Evolutionary conservation across 2,797 vertebrate genomes (phyloP).

Genomic region (Cirrhinus mrigala): DNA sequence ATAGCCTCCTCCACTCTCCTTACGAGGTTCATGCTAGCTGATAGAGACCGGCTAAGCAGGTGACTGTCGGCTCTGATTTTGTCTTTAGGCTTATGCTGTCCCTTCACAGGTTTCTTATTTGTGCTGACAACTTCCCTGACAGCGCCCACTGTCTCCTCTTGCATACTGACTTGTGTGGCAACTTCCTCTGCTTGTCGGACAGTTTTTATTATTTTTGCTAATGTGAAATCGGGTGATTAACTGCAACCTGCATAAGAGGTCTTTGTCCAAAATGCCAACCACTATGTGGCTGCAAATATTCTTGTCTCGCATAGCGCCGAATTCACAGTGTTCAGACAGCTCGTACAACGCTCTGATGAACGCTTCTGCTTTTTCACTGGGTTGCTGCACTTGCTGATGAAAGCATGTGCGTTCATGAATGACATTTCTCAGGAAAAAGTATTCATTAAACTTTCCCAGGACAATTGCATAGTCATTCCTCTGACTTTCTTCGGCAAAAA

Average conservation of each 20-base stretch:
- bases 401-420: neutral
- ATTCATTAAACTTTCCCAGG: neutral
- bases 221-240: constrained; percentile 26
- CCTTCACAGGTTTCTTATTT: neutral
- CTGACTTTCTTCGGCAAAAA: neutral
- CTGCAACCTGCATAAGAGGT: constrained; percentile 29
- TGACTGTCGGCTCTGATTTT: neutral
- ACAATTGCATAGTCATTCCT: neutral
- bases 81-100: neutral
- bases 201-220: constrained; percentile 31
- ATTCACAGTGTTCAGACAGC: constrained; percentile 47
- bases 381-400: neutral
- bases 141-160: neutral
- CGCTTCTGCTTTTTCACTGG: constrained; percentile 2
- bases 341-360: constrained; percentile 13
- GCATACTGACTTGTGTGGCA: neutral
- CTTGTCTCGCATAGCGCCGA: neutral
- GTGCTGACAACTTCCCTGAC: neutral
- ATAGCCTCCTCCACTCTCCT: no score
- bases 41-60: neutral
- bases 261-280: constrained; percentile 29
- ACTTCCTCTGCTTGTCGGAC: constrained; percentile 28
- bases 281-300: constrained; percentile 33
- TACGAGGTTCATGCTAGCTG: neutral
- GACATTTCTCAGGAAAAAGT: neutral